phyloP scores from a whole-genome alignment of 2,113 vertebrate species.

The Telmatochromis sp. region DNA sequence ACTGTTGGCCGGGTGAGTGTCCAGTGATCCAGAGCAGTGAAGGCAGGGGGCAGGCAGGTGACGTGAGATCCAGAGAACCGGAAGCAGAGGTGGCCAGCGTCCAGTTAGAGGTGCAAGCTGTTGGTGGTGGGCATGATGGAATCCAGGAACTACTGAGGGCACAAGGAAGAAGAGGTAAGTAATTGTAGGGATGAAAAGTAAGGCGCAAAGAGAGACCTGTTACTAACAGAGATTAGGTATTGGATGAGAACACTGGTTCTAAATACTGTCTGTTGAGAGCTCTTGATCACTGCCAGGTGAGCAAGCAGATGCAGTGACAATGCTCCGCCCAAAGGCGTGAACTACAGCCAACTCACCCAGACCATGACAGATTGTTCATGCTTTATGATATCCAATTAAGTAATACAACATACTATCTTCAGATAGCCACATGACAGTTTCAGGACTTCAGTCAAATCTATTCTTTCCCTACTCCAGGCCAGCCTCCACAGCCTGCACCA shows the following conservation, averaged over 20 bases:
- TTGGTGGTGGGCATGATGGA: not conserved
- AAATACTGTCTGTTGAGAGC: not conserved
- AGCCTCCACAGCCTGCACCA: not conserved
- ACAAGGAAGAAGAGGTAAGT: not conserved
- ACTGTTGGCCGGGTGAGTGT: not conserved
- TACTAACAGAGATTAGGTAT: not conserved
- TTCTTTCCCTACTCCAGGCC: not conserved
- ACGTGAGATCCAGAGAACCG: not conserved
- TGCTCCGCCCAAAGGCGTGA: not conserved
- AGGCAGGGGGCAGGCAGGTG: not conserved
- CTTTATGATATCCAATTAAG: not conserved
- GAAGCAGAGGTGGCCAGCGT: not conserved
- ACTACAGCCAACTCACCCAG: not conserved
- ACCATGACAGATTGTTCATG: not conserved
- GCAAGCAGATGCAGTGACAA: not conserved
- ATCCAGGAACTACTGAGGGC: not conserved
- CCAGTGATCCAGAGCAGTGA: not conserved
- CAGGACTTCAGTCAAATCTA: not conserved
- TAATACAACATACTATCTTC: not conserved
- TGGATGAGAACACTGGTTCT: not conserved
- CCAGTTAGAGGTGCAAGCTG: not conserved
- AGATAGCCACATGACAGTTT: not conserved
- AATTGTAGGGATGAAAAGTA: not conserved
- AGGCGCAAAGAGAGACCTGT: not conserved
- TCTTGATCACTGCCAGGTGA: not conserved